Evolutionary conservation across 2,113 vertebrate genomes (phyloP).

Genomic region (Salvator merianae): DNA sequence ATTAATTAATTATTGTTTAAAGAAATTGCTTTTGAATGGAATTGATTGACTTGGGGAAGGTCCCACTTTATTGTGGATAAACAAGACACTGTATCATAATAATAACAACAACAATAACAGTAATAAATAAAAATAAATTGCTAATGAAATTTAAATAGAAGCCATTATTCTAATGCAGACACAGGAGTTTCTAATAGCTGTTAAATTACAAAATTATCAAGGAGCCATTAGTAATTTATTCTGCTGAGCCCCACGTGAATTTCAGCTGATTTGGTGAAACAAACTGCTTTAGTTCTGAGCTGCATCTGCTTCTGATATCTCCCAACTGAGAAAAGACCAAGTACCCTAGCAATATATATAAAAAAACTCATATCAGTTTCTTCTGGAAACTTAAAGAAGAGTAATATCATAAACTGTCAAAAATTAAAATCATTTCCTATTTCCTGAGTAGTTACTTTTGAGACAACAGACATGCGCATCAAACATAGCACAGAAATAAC

Average conservation of each 20-base stretch:
- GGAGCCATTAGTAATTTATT: constrained; percentile 57
- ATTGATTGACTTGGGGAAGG: constrained; percentile 6
- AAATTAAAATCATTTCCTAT: constrained; percentile 28
- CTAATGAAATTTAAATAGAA: accelerated
- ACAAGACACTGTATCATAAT: too few relatives aligned
- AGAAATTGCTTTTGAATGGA: constrained; percentile 17
- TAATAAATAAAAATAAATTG: neutral
- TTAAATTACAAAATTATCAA: constrained; percentile 58
- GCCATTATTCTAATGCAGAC: accelerated
- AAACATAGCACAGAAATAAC: constrained; percentile 6
- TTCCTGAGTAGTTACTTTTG: constrained; percentile 40
- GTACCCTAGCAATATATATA: constrained; percentile 50
- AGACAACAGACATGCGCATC: constrained; percentile 30
- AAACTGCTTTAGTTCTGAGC: constrained; percentile 63
- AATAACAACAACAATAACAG: too few relatives aligned
- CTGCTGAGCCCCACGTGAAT: constrained; percentile 54
- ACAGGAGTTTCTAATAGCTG: constrained; percentile 5
- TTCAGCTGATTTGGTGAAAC: constrained; percentile 59
- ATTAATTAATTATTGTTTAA: neutral
- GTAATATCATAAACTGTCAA: constrained; percentile 46
- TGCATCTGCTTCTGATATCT: constrained; percentile 65
- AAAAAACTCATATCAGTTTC: constrained; percentile 56
- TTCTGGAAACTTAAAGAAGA: constrained; percentile 41
- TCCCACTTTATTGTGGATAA: neutral
- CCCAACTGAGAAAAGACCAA: constrained; percentile 58